A percentile compares a stretch with the other conserved stretches of the same genome.
phyloP scores from a whole-genome alignment of 2,113 vertebrate genomes.

The Falcunculus frontatus region DNA sequence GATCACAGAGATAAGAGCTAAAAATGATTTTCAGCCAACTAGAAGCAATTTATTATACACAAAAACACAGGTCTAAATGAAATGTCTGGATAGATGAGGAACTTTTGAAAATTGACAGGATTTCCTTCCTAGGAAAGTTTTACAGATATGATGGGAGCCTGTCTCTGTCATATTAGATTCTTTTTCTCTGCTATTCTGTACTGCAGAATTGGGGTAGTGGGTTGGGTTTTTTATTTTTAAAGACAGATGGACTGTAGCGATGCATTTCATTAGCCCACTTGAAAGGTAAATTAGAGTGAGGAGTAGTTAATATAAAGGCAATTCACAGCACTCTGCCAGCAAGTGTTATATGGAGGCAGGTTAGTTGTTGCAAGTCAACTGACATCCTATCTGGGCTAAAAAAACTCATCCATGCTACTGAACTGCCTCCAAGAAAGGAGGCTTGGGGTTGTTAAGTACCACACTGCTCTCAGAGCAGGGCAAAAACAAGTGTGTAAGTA shows the following conservation, averaged over 20 bases:
- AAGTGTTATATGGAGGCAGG: background rate
- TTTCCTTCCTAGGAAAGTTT: slow-evolving; percentile 55
- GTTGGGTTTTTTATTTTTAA: background rate
- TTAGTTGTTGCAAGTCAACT: background rate
- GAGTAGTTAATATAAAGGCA: background rate
- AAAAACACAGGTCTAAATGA: slow-evolving; percentile 67
- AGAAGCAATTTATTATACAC: slow-evolving; percentile 80
- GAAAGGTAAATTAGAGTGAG: slow-evolving; percentile 40
- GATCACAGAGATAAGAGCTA: slow-evolving; percentile 75
- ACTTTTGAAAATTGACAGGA: slow-evolving; percentile 61
- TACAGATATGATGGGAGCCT: background rate
- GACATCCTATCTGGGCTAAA: background rate
- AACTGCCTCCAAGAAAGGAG: background rate
- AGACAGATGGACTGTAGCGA: background rate
- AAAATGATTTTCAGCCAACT: slow-evolving; percentile 77
- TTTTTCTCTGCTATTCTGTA: background rate
- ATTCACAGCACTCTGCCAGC: background rate
- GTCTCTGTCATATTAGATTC: background rate
- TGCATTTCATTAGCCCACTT: slow-evolving; percentile 15
- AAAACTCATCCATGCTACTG: background rate
- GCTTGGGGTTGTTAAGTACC: background rate
- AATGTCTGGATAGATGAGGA: slow-evolving; percentile 62
- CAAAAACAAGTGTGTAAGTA: background rate
- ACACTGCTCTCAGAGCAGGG: background rate
- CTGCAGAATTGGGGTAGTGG: background rate